Evolutionary conservation across 2,888 invertebrate species (phyloP).

Genomic region (Drosophila heteroneura): DNA sequence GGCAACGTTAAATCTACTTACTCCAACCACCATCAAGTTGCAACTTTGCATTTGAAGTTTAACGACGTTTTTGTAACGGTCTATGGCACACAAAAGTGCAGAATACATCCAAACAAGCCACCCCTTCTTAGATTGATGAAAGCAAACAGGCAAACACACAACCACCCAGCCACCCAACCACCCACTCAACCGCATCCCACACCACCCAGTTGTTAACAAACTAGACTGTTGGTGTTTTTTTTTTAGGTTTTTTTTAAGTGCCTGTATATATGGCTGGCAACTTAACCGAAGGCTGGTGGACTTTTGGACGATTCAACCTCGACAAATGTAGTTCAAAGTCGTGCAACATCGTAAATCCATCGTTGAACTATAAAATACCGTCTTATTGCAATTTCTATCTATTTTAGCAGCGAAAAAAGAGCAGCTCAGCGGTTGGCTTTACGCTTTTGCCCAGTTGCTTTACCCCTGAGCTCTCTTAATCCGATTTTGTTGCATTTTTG

Average conservation of each 20-base stretch:
- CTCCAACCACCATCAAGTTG: constrained; percentile 27
- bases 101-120: constrained; percentile 17
- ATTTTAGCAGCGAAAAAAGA: constrained; percentile 52
- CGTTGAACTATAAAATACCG: constrained; percentile 80
- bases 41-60: constrained; percentile 54
- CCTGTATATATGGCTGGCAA: constrained; percentile 26
- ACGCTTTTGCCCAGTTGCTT: constrained; percentile 59
- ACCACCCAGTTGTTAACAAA: constrained; percentile 53
- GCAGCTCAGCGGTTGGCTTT: constrained; percentile 68
- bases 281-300: constrained; percentile 39
- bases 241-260: constrained; percentile 13
- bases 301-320: constrained; percentile 41
- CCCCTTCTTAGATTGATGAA: constrained; percentile 5
- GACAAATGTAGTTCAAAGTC: constrained; percentile 79
- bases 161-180: constrained; percentile 4
- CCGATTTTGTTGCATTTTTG: constrained; percentile 74
- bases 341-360: constrained; percentile 76
- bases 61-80: constrained; percentile 60
- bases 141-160: constrained; percentile 13
- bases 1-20: constrained; percentile 39
- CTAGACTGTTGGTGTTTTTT: constrained; percentile 28
- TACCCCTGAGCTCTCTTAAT: constrained; percentile 77
- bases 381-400: constrained; percentile 80
- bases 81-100: constrained; percentile 54
- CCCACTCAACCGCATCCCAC: constrained; percentile 15